phyloP scores from a whole-genome alignment of 2,113 vertebrate genomes.

The Corythornis cristatus region DNA sequence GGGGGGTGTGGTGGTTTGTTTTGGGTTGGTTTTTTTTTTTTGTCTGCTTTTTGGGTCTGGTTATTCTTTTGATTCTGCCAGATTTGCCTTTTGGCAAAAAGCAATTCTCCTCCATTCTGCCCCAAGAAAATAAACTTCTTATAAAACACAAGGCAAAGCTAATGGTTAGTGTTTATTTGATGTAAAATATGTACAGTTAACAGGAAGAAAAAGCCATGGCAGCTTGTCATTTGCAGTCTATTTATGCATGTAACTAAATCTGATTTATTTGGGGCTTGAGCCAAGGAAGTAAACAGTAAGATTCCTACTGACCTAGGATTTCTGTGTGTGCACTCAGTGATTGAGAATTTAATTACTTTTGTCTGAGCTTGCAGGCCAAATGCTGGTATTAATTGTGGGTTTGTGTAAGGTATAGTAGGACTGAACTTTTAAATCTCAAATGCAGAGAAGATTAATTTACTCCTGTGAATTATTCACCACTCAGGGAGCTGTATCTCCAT shows the following conservation, averaged over 20 bases:
- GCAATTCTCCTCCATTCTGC: background rate
- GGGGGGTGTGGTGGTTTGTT: too few species aligned
- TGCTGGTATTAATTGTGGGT: background rate
- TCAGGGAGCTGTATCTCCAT: background rate
- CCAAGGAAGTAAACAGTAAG: constrained; percentile 51
- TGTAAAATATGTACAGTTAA: constrained; percentile 6
- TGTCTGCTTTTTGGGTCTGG: background rate
- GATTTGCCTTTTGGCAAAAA: background rate
- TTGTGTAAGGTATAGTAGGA: background rate
- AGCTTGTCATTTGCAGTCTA: constrained; percentile 60
- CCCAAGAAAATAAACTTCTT: background rate
- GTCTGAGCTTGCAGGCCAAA: background rate
- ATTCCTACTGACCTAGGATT: constrained; percentile 21
- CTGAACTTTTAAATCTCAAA: background rate
- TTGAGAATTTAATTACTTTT: background rate
- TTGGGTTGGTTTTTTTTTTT: background rate
- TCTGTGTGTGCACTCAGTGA: background rate
- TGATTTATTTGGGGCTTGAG: constrained; percentile 62
- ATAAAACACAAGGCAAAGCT: background rate
- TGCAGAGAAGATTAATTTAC: background rate
- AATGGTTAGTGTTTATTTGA: constrained; percentile 16
- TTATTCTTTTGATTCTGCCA: background rate
- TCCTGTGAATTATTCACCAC: background rate
- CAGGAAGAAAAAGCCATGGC: constrained; percentile 16
- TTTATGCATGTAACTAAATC: constrained; percentile 64